Evolutionary conservation across 2,797 vertebrate species (phyloP).

Genomic region (Novumbra hubbsi): DNA sequence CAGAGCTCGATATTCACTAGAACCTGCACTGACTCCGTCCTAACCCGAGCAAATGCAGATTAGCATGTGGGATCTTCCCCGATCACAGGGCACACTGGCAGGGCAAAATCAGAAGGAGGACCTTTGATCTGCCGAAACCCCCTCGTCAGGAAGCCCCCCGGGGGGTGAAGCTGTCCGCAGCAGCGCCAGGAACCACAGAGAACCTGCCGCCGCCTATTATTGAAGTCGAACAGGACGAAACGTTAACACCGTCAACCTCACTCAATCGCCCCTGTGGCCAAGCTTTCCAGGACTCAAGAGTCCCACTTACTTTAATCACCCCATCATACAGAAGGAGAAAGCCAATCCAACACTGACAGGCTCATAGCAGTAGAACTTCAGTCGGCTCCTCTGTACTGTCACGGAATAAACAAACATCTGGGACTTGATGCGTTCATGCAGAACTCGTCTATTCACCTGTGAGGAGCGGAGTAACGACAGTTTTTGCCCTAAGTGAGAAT

Average conservation of each 20-base stretch:
- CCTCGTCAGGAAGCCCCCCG: slow-evolving; percentile 25
- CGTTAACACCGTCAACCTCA: slow-evolving; percentile 57
- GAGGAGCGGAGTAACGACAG: not conserved
- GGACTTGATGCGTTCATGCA: not conserved
- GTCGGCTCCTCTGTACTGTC: not conserved
- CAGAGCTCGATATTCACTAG: slow-evolving; percentile 50
- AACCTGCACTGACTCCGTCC: slow-evolving; percentile 19
- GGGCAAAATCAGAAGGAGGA: slow-evolving; percentile 29
- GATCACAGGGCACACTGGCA: slow-evolving; percentile 42
- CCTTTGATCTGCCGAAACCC: slow-evolving; percentile 55
- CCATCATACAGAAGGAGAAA: slow-evolving; percentile 42
- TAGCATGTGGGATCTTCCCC: slow-evolving; percentile 43
- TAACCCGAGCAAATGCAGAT: slow-evolving; percentile 55
- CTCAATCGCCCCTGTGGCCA: slow-evolving; percentile 50
- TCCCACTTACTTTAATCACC: slow-evolving; percentile 57
- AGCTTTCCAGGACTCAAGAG: slow-evolving; percentile 58
- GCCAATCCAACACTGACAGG: slow-evolving; percentile 39
- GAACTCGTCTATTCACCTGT: not conserved
- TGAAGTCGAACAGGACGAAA: slow-evolving; percentile 39
- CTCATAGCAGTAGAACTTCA: slow-evolving; percentile 17
- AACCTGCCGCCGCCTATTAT: slow-evolving; percentile 23
- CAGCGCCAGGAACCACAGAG: slow-evolving; percentile 27
- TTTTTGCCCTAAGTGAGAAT: not conserved
- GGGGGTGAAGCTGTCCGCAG: slow-evolving; percentile 30
- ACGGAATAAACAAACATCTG: slow-evolving; percentile 1